A percentile compares a stretch with the other conserved stretches of the same genome.
These are phyloP conservation scores for Spilarctia lutea DNA, from an alignment of 2,888 invertebrate species.

Conservation along the genomic window DNA sequence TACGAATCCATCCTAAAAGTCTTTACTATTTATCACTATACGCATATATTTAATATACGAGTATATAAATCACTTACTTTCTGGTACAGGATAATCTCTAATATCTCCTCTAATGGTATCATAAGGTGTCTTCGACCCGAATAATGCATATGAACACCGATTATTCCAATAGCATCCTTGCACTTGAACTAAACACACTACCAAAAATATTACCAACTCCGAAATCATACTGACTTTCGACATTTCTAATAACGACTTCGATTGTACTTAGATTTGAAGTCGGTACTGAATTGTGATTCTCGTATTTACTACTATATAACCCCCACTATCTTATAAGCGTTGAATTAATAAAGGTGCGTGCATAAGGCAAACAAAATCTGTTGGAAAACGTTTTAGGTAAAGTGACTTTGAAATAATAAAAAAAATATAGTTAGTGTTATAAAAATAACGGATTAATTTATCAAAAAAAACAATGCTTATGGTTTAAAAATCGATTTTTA, in stretches of 20 bases:
- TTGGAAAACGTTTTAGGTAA: background rate
- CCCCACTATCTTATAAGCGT: slow-evolving; percentile 40
- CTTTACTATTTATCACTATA: no score
- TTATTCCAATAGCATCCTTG: slow-evolving; percentile 70
- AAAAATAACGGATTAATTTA: background rate
- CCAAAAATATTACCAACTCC: slow-evolving; percentile 33
- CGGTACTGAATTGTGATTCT: slow-evolving; percentile 32
- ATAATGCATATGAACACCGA: slow-evolving; percentile 63
- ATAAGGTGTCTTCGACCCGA: slow-evolving; percentile 74
- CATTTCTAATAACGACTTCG: slow-evolving; percentile 3
- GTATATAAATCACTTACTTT: slow-evolving; percentile 65
- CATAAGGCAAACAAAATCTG: slow-evolving; percentile 15
- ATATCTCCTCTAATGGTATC: slow-evolving; percentile 74
- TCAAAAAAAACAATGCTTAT: background rate
- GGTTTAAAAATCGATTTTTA: background rate
- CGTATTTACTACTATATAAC: slow-evolving; percentile 33
- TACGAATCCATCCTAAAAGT: no score
- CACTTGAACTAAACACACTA: slow-evolving; percentile 44
- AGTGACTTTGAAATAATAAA: background rate
- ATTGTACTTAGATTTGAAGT: slow-evolving; percentile 11
- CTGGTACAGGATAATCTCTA: slow-evolving; percentile 61
- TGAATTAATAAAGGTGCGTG: slow-evolving; percentile 30
- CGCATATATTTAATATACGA: no score
- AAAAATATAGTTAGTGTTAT: background rate
- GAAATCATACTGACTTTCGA: slow-evolving; percentile 21